phyloP scores from a whole-genome alignment of 1,140 invertebrate genomes.

The Leptonema lineaticorne region DNA sequence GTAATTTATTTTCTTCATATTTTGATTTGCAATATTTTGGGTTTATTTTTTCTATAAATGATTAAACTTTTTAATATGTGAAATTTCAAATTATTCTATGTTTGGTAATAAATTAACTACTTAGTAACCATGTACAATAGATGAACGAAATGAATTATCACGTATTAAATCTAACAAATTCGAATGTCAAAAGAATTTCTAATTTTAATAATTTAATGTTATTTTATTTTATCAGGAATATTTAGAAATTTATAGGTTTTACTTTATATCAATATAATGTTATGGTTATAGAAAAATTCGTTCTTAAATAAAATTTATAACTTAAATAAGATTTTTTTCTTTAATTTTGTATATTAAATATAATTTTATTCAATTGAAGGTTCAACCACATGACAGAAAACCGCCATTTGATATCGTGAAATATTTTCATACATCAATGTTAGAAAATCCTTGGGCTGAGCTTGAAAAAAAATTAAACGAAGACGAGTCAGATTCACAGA shows the following conservation, averaged over 20 bases:
- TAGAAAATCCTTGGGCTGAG: constrained; percentile 32
- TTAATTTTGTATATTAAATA: neutral
- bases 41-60: too few relatives aligned
- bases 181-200: too few relatives aligned
- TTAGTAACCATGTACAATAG: too few relatives aligned
- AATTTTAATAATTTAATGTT: too few relatives aligned
- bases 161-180: too few relatives aligned
- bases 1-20: too few relatives aligned
- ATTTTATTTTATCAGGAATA: too few relatives aligned
- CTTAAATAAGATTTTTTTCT: neutral
- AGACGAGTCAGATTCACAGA: neutral
- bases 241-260: neutral
- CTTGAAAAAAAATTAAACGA: constrained; percentile 20
- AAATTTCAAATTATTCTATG: too few relatives aligned
- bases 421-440: constrained; percentile 37
- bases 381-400: neutral
- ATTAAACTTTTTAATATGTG: too few relatives aligned
- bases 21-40: too few relatives aligned
- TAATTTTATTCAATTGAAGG: neutral
- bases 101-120: too few relatives aligned
- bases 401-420: neutral
- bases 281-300: neutral
- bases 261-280: neutral
- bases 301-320: neutral
- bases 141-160: too few relatives aligned